These are phyloP conservation scores for Oscheius myriophilus DNA, from an alignment of 2,888 invertebrate genomes.

Conservation along the genomic window DNA sequence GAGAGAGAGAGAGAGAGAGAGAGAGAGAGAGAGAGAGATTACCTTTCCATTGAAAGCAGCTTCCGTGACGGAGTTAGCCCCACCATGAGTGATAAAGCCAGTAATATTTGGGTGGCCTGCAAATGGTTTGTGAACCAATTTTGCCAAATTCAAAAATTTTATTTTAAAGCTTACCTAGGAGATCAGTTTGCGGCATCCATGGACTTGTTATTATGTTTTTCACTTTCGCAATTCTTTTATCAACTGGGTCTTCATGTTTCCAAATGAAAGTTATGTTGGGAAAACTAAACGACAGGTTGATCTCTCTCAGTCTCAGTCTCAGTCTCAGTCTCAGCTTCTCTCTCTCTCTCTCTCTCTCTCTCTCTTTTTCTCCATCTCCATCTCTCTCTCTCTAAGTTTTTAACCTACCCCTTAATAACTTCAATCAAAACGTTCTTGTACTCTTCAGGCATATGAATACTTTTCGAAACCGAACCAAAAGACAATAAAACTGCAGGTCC, in stretches of 20 bases:
- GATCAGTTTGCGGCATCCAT: constrained; percentile 71
- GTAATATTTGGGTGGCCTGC: constrained; percentile 79
- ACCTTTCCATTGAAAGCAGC: constrained; percentile 72
- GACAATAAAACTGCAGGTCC: constrained; percentile 22
- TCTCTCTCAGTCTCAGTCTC: not conserved
- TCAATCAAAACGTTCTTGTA: constrained; percentile 9
- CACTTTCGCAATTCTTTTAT: constrained; percentile 26
- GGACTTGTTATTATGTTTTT: constrained; percentile 37
- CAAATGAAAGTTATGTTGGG: constrained; percentile 58
- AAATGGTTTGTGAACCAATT: no score
- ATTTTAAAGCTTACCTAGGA: no score
- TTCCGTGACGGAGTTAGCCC: constrained; percentile 80
- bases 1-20: no score
- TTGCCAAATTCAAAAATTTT: no score
- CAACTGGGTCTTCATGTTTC: constrained; percentile 53
- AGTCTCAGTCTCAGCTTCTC: not conserved
- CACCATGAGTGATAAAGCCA: constrained; percentile 81
- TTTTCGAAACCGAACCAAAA: constrained; percentile 22
- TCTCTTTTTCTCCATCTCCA: not conserved
- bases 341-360: not conserved
- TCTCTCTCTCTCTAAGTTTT: not conserved
- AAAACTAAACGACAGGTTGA: constrained; percentile 30
- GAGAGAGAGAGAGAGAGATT: no score
- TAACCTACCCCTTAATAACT: constrained; percentile 9
- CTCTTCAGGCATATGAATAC: constrained; percentile 22